Percentiles rank a stretch among this genome's conserved stretches.
These are phyloP conservation scores for Beroe ovata DNA, from an alignment of 37 sponge, comb jelly and placozoan genomes.

Conservation along the genomic window DNA sequence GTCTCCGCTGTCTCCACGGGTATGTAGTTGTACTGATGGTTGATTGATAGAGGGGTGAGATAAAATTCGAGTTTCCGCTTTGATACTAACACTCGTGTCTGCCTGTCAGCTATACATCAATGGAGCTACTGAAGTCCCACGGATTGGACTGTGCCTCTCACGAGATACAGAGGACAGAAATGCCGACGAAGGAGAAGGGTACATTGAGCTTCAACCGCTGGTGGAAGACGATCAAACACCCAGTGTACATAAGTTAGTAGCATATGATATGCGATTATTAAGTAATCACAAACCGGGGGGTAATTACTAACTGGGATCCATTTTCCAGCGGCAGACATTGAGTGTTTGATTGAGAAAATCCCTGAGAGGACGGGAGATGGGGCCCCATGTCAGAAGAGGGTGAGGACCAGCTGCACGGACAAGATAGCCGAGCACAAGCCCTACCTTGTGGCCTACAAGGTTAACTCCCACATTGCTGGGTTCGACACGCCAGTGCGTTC, in stretches of 20 bases:
- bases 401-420: not conserved
- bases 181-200: not conserved
- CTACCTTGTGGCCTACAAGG: constrained; percentile 7
- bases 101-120: too few relatives aligned
- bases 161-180: not conserved
- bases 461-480: not conserved
- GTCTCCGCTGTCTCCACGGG: not conserved
- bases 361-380: not conserved
- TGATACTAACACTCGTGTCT: too few relatives aligned
- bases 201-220: not conserved
- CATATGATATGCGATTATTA: too few relatives aligned
- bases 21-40: too few relatives aligned
- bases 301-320: too few relatives aligned
- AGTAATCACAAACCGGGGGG: too few relatives aligned
- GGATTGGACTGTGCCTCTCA: not conserved
- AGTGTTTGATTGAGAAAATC: not conserved
- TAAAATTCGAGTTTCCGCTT: too few relatives aligned
- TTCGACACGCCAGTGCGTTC: not conserved
- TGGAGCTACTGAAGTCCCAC: not conserved
- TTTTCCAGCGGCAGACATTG: constrained; percentile 22
- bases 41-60: too few relatives aligned
- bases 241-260: not conserved
- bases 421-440: constrained; percentile 20
- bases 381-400: not conserved
- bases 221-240: not conserved